Percentiles rank a stretch among this genome's conserved stretches.
Evolutionary conservation across 2,888 invertebrate species (phyloP).

Genomic region (Drosophila testacea): DNA sequence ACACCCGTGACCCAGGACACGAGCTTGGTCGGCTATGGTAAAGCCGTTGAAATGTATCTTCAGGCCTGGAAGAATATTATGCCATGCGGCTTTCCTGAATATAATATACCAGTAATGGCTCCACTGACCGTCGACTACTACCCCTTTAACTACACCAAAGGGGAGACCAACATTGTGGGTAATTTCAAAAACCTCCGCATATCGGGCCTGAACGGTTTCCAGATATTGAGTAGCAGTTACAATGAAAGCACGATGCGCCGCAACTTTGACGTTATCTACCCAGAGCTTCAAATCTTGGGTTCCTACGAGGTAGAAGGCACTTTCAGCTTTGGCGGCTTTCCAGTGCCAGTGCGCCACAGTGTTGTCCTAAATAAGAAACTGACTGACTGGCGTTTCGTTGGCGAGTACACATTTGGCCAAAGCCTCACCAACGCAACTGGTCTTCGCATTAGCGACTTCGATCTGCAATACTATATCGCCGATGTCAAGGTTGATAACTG

Average conservation of each 20-base stretch:
- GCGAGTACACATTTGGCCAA: conserved; percentile 48
- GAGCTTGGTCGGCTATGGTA: conserved; percentile 42
- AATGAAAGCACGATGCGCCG: conserved; percentile 51
- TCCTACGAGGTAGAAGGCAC: conserved; percentile 55
- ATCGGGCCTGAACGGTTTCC: conserved; percentile 63
- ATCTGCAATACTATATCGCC: conserved; percentile 58
- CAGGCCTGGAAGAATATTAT: conserved; percentile 64
- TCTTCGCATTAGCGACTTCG: conserved; percentile 58
- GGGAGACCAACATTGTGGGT: conserved; percentile 53
- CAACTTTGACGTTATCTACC: conserved; percentile 64
- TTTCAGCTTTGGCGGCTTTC: conserved; percentile 47
- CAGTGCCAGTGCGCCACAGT: conserved; percentile 40
- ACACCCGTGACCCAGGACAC: conserved; percentile 34
- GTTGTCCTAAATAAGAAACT: conserved; percentile 62
- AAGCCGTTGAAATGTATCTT: conserved; percentile 54
- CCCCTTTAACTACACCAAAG: conserved; percentile 24
- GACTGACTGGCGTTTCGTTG: conserved; percentile 62
- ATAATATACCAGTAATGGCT: conserved; percentile 67
- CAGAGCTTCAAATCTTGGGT: conserved; percentile 66
- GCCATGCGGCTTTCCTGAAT: conserved; percentile 71
- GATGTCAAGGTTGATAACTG: conserved; percentile 56
- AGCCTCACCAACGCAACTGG: conserved; percentile 50
- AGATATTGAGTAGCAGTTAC: conserved; percentile 54
- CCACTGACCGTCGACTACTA: conserved; percentile 50
- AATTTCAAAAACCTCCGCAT: conserved; percentile 65